Evolutionary conservation across 2,888 invertebrate species (phyloP).

Genomic region (Pachliopta kotzebuea): DNA sequence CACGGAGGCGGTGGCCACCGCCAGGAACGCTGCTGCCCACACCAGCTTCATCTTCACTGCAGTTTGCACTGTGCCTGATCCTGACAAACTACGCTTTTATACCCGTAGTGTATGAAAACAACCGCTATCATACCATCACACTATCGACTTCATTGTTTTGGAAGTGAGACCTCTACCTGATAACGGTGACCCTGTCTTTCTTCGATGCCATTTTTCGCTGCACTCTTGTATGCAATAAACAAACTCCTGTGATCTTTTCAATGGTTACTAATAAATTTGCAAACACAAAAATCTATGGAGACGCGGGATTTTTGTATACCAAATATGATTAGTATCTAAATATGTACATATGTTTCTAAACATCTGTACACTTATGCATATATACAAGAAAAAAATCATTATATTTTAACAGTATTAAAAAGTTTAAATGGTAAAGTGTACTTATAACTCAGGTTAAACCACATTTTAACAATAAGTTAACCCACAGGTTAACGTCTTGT

Average conservation of each 20-base stretch:
- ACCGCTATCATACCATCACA: conserved; percentile 5
- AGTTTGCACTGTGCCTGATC: conserved; percentile 42
- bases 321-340: no score
- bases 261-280: no score
- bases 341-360: no score
- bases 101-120: conserved; percentile 34
- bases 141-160: conserved; percentile 21
- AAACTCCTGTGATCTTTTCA: not conserved
- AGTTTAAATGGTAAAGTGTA: no score
- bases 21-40: conserved; percentile 55
- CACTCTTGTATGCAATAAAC: not conserved
- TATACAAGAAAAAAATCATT: no score
- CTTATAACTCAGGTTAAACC: no score
- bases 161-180: conserved; percentile 18
- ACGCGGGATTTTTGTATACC: no score
- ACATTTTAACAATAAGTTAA: no score
- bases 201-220: not conserved
- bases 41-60: conserved; percentile 38
- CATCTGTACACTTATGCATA: no score
- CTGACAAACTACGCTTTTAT: conserved; percentile 46
- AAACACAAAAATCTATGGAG: no score
- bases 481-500: no score
- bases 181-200: conserved; percentile 21
- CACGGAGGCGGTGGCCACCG: conserved; percentile 52
- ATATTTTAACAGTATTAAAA: no score